phyloP scores from a whole-genome alignment of 2,888 invertebrate species.

The Entomobrya multifasciata region DNA sequence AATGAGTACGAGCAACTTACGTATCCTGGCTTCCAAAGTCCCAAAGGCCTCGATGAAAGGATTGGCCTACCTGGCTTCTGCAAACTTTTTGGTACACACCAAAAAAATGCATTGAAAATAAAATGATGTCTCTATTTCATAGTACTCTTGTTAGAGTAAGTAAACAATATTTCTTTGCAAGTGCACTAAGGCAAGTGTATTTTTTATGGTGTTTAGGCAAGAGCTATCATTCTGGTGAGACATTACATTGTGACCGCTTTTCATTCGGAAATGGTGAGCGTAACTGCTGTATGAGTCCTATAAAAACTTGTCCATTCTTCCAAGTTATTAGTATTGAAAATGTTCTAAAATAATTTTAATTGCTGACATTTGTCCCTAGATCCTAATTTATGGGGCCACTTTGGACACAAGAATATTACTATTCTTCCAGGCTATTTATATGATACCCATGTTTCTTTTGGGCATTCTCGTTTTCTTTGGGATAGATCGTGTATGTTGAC shows the following conservation, averaged over 20 bases:
- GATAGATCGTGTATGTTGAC: constrained; percentile 69
- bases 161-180: too few species aligned
- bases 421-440: constrained; percentile 73
- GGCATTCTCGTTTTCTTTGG: constrained; percentile 70
- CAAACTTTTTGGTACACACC: constrained; percentile 73
- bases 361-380: constrained; percentile 35
- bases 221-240: constrained; percentile 66
- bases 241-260: constrained; percentile 66
- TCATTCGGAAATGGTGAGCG: constrained; percentile 73
- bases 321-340: too few species aligned
- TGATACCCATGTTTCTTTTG: constrained; percentile 72
- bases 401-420: constrained; percentile 70
- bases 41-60: constrained; percentile 64
- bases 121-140: too few species aligned
- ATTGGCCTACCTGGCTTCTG: constrained; percentile 70
- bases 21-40: constrained; percentile 45
- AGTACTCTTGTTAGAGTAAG: too few species aligned
- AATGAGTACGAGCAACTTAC: constrained; percentile 59
- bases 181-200: too few species aligned
- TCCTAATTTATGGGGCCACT: constrained; percentile 69
- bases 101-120: too few species aligned
- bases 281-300: background rate
- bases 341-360: background rate
- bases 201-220: too few species aligned
- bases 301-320: too few species aligned